These are phyloP conservation scores for Catostylus mosaicus DNA, from an alignment of 30 jellyfish, hydroid and myxozoan species.

Conservation along the genomic window DNA sequence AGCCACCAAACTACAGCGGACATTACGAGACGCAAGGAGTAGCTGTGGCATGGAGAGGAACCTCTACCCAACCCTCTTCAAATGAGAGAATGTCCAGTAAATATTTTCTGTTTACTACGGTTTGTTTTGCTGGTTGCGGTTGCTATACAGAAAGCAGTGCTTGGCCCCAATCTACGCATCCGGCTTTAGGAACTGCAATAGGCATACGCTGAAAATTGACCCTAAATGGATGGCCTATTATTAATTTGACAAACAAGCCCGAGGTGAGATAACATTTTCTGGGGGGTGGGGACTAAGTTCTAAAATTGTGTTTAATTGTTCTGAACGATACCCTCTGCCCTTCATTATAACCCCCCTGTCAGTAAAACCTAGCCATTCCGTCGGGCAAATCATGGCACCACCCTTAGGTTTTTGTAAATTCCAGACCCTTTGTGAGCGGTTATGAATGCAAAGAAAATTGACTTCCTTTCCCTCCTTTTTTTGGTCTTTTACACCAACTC, in stretches of 20 bases:
- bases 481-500: too few species aligned
- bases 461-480: too few species aligned
- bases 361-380: not conserved
- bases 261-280: too few species aligned
- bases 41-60: slow-evolving; percentile 44
- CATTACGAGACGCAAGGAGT: slow-evolving; percentile 28
- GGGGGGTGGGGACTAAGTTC: not conserved
- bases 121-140: slow-evolving; percentile 73
- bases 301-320: too few species aligned
- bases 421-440: too few species aligned
- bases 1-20: not conserved
- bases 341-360: not conserved
- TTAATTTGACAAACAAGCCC: too few species aligned
- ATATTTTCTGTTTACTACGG: slow-evolving; percentile 49
- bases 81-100: not conserved
- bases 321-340: not conserved
- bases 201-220: slow-evolving; percentile 16
- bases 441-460: too few species aligned
- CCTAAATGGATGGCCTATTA: not conserved
- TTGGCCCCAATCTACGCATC: slow-evolving; percentile 18
- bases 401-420: not conserved
- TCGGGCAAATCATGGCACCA: not conserved
- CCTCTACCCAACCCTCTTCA: not conserved
- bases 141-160: slow-evolving; percentile 46
- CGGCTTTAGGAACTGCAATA: slow-evolving; percentile 19